Conservation (phyloP, 2,888 invertebrate species). For the Perizoma affinitatum region DNA sequence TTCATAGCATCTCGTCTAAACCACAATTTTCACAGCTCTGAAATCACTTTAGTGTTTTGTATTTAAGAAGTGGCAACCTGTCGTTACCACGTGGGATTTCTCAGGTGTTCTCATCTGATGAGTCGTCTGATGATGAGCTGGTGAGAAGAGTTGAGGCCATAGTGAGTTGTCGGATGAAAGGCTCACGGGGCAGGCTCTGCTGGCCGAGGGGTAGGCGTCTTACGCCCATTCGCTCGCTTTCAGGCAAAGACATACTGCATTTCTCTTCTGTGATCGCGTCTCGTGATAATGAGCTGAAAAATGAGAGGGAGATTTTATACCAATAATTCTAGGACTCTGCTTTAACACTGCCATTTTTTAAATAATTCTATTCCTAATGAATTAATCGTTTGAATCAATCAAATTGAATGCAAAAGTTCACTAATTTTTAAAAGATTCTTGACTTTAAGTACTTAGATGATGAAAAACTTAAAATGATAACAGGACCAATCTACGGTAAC, state of each 20-base stretch:
- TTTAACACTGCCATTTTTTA: no score
- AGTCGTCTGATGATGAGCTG: slow-evolving; percentile 84
- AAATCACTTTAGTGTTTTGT: slow-evolving; percentile 65
- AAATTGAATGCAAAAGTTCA: no score
- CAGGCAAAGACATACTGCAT: slow-evolving; percentile 85
- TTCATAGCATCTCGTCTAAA: slow-evolving; percentile 14
- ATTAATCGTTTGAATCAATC: no score
- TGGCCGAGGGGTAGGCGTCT: slow-evolving; percentile 82
- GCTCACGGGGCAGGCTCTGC: slow-evolving; percentile 84
- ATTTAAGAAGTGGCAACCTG: slow-evolving; percentile 79
- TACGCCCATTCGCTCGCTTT: slow-evolving; percentile 81
- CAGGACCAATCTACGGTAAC: no score
- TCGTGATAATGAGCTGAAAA: slow-evolving; percentile 83
- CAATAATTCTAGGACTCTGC: no score
- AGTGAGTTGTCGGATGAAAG: slow-evolving; percentile 84
- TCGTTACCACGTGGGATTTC: slow-evolving; percentile 80
- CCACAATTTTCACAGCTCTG: slow-evolving; percentile 39
- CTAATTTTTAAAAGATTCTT: no score
- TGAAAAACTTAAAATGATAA: no score
- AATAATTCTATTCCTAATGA: no score
- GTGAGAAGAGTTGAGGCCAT: slow-evolving; percentile 86
- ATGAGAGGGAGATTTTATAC: no score
- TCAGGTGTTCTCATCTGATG: slow-evolving; percentile 81
- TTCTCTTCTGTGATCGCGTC: slow-evolving; percentile 90
- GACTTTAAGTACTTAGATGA: no score